Conservation (phyloP, 2,888 invertebrate species). For the Osmoderma eremita region DNA sequence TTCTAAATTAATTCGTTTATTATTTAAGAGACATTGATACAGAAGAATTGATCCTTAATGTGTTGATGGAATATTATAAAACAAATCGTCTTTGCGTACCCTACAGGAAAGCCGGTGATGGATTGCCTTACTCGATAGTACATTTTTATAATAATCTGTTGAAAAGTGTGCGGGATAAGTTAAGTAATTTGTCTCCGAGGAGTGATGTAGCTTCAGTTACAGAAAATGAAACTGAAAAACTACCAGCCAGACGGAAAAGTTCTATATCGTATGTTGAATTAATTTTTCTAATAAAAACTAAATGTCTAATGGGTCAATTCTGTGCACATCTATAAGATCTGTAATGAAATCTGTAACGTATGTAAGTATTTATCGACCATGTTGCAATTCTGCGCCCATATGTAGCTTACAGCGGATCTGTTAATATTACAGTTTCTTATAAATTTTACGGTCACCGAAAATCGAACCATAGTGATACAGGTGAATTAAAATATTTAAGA, state of each 20-base stretch:
- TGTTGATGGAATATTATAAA: slow-evolving; percentile 60
- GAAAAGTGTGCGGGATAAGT: slow-evolving; percentile 29
- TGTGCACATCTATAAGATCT: no score
- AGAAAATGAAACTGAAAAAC: slow-evolving; percentile 34
- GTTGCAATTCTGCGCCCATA: no score
- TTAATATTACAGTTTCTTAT: no score
- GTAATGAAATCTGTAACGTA: no score
- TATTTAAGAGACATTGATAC: slow-evolving; percentile 55
- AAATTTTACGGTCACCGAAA: no score
- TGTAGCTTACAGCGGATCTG: no score
- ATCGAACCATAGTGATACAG: no score
- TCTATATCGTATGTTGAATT: not conserved
- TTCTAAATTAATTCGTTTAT: slow-evolving; percentile 27
- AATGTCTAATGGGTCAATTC: no score
- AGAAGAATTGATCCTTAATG: slow-evolving; percentile 58
- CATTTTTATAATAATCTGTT: slow-evolving; percentile 57
- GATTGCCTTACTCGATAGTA: slow-evolving; percentile 55
- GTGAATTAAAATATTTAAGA: no score
- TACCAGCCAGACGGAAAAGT: not conserved
- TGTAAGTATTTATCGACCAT: no score
- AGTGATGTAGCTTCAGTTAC: slow-evolving; percentile 13
- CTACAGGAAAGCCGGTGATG: slow-evolving; percentile 56
- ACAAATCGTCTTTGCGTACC: slow-evolving; percentile 61
- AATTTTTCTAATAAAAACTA: not conserved
- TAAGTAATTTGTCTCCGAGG: not conserved